Evolutionary conservation across 2,797 vertebrate genomes (phyloP), one percentile per base, ranked within the genome.

Genomic region (Neosilurus hyrtlii): DNA sequence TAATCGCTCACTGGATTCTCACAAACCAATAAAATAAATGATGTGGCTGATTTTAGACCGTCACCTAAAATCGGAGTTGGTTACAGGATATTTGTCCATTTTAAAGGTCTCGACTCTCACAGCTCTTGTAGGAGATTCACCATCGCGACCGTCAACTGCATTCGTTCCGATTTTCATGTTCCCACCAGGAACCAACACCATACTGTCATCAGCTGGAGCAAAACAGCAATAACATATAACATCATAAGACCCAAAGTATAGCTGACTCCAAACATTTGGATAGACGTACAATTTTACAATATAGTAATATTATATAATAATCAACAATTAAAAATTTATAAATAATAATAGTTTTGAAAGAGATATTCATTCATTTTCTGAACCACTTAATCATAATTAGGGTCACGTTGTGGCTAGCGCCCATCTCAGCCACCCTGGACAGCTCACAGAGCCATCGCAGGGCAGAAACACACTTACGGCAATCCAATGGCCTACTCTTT

Each of bases 41-140:
- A 57, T 57, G 9, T 11, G 15, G 12, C 37, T 18, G 37, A 49
- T 63, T 75, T n/a, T 20, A 24, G 37, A 5, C 1, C 49, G 84
- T 70, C 89, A 99, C 97, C 97, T 97, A 92, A 99, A 99, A 2
- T 96, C 92, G 37, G 89, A 82, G 90, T 97, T 99, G 0, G 97
- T 98, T 81, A 99, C 94, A 0, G 97, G 97, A 68, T 94, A 93
- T 82, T 81, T 91, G 90, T 99, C 96, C 0, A 99, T 92, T 12
- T 89, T 88, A 71, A 99, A 99, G 0, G 95, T 90, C 70, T 87
- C 89, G 65, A 98, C 87, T 0, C 82, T 80, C 56, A 95, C 94
- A 88, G 93, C 91, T 86, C 86, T 90, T 30, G 59, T 15, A 0
- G 95, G 95, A 0, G 92, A 91, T 86, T 96, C 96, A 35, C 94